Percentiles rank a stretch among this genome's conserved stretches.
Conservation (phyloP, 2,888 invertebrate genomes). For the Cartodere bifasciata region DNA sequence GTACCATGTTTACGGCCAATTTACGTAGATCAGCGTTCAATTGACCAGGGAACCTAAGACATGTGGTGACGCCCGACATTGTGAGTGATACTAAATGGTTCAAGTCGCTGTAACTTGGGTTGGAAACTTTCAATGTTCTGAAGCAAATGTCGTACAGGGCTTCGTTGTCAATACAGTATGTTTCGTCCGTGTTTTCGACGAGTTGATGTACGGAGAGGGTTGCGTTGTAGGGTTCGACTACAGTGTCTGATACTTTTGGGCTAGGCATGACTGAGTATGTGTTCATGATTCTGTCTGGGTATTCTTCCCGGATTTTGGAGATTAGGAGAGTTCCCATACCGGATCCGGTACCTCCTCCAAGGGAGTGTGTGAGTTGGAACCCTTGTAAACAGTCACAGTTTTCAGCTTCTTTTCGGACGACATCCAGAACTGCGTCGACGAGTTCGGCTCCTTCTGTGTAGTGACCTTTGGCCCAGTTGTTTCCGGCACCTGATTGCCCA, state of each 20-base stretch:
- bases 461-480: slow-evolving; percentile 85
- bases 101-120: slow-evolving; percentile 81
- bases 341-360: slow-evolving; percentile 67
- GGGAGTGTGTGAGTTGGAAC: slow-evolving; percentile 74
- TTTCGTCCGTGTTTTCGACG: slow-evolving; percentile 82
- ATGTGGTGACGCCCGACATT: slow-evolving; percentile 79
- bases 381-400: slow-evolving; percentile 87
- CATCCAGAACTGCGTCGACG: slow-evolving; percentile 74
- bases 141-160: slow-evolving; percentile 78
- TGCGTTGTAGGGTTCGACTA: slow-evolving; percentile 78
- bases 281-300: slow-evolving; percentile 82
- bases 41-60: slow-evolving; percentile 82
- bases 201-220: slow-evolving; percentile 76
- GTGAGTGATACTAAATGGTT: slow-evolving; percentile 77
- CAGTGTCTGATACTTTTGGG: slow-evolving; percentile 62
- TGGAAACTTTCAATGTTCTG: slow-evolving; percentile 72
- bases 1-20: slow-evolving; percentile 92
- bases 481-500: slow-evolving; percentile 56
- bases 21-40: slow-evolving; percentile 86
- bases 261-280: slow-evolving; percentile 73
- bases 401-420: slow-evolving; percentile 78
- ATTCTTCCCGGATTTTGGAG: slow-evolving; percentile 82
- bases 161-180: slow-evolving; percentile 75
- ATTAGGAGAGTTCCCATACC: slow-evolving; percentile 77
- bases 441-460: slow-evolving; percentile 84